Conservation (phyloP, 2,888 invertebrate genomes). For the Eupithecia tripunctaria region DNA sequence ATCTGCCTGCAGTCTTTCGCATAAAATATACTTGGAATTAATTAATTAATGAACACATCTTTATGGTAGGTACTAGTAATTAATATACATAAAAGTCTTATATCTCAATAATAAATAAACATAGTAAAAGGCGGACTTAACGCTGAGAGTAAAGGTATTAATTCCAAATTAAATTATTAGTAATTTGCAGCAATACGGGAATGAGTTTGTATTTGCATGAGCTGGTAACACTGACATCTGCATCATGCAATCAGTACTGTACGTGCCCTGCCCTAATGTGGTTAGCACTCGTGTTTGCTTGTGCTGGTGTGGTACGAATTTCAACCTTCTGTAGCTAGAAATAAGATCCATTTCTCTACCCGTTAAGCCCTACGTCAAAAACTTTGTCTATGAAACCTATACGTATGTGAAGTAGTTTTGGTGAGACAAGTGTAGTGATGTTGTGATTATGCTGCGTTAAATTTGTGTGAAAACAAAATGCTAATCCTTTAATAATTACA, state of each 20-base stretch:
- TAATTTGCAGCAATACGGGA: conserved; percentile 12
- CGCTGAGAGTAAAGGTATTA: neutral
- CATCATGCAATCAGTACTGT: conserved; percentile 60
- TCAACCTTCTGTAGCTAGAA: conserved; percentile 21
- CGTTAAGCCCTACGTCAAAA: neutral
- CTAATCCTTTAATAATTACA: too few relatives aligned
- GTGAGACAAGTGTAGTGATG: too few relatives aligned
- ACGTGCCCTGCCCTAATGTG: conserved; percentile 69
- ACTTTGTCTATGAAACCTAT: neutral
- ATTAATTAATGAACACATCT: too few relatives aligned
- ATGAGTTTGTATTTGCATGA: conserved; percentile 42
- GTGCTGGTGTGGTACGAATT: neutral
- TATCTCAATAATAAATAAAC: too few relatives aligned
- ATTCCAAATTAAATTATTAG: conserved; percentile 6
- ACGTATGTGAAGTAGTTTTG: too few relatives aligned
- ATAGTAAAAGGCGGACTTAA: too few relatives aligned
- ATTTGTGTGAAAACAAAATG: too few relatives aligned
- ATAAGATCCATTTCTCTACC: neutral
- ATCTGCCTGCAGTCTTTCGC: too few relatives aligned
- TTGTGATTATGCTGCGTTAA: too few relatives aligned
- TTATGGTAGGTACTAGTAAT: too few relatives aligned
- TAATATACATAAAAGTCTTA: too few relatives aligned
- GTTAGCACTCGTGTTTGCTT: conserved; percentile 65
- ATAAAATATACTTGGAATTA: too few relatives aligned
- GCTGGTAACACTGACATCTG: conserved; percentile 23